phyloP scores from a whole-genome alignment of 2,797 vertebrate genomes.

The Spinus olivaceus region DNA sequence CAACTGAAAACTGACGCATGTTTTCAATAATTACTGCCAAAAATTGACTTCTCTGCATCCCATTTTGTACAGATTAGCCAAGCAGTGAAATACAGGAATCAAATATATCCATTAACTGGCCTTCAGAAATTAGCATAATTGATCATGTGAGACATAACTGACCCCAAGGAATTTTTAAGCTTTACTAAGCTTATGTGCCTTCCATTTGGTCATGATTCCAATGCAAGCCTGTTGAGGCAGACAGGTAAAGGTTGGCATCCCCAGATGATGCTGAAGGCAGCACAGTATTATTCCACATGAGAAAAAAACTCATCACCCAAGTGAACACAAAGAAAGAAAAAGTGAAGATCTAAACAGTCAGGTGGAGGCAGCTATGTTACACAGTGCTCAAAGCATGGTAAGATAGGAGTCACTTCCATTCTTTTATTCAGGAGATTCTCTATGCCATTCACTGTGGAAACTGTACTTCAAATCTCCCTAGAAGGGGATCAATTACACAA shows the following conservation, averaged over 20 bases:
- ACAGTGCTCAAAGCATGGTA: not conserved
- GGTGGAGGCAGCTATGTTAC: not conserved
- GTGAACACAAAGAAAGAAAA: not conserved
- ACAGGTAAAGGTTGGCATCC: not conserved
- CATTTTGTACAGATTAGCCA: not conserved
- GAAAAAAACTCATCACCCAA: not conserved
- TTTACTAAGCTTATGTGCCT: not conserved
- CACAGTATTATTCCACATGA: not conserved
- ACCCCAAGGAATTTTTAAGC: not conserved
- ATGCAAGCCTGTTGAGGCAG: not conserved
- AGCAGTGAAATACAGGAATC: conserved; percentile 18
- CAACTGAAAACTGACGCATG: not conserved
- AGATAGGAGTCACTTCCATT: not conserved
- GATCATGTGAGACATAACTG: not conserved
- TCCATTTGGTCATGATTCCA: not conserved
- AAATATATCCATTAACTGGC: conserved; percentile 9
- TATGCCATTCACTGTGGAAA: not conserved
- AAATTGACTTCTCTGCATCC: conserved; percentile 8
- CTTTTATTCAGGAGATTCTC: not conserved
- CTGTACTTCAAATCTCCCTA: not conserved
- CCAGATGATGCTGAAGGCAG: not conserved
- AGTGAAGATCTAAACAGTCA: not conserved
- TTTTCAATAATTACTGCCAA: not conserved
- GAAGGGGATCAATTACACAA: not conserved
- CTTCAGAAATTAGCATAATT: conserved; percentile 17